phyloP scores from a whole-genome alignment of 2,888 invertebrate genomes.

The Didymodactylos carnosus region DNA sequence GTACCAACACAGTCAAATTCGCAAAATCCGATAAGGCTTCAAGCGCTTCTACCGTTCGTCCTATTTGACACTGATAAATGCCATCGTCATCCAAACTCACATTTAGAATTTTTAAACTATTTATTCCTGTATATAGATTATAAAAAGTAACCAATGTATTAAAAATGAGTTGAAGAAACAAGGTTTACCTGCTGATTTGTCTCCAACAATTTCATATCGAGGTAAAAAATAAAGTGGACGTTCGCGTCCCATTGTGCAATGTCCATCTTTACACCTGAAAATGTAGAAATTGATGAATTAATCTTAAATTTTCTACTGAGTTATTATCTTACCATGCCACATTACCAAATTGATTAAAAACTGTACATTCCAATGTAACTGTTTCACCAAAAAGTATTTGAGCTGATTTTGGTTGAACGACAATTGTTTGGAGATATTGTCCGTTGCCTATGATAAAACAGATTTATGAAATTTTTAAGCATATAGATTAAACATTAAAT shows the following conservation, averaged over 20 bases:
- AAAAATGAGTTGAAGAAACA: no score
- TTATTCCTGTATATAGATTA: not conserved
- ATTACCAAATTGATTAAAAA: constrained; percentile 10
- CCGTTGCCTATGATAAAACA: not conserved
- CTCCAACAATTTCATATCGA: not conserved
- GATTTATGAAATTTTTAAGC: no score
- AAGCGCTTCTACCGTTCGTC: not conserved
- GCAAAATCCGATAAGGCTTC: not conserved
- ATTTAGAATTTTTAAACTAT: constrained; percentile 5
- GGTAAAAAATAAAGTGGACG: not conserved
- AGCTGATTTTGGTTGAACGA: not conserved
- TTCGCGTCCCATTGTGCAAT: not conserved
- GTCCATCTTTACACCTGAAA: not conserved
- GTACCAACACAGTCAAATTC: not conserved
- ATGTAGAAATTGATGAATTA: not conserved
- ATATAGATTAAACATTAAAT: no score
- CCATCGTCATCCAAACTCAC: constrained; percentile 4
- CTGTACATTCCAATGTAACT: not conserved
- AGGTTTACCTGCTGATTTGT: no score
- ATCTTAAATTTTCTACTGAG: not conserved
- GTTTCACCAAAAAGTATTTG: constrained; percentile 3
- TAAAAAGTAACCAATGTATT: no score
- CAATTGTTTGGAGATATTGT: not conserved
- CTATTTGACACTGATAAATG: constrained; percentile 10
- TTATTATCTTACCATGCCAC: constrained; percentile 6